Base-by-base conservation (phyloP, 2,888 invertebrate species). In the Smittia sp. region DNA sequence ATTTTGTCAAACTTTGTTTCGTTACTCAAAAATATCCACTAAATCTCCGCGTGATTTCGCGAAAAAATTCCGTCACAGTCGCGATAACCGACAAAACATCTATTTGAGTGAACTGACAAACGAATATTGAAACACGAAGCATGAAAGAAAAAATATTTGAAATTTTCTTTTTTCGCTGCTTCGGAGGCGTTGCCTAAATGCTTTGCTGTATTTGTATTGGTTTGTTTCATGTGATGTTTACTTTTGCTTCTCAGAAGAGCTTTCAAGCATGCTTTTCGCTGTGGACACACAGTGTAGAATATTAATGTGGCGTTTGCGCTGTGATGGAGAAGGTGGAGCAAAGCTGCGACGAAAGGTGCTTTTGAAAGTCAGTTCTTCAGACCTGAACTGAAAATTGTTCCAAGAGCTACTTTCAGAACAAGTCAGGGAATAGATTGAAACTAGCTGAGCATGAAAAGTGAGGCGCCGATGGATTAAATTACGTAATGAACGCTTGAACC, bases 101-200 rank as follows among this genome's bases (percentile, higher is more conserved):
- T 69, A 52, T 15, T 32, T 54, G 69, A 52, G 52, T 69, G 41
- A 52, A 69, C 69, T 69, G 69, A 54, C 52, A 69, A 54, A 69
- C 69, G 54, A 54, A 54, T 69, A 69, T 41, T 69, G 41, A 69
- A 52, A 54, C 32, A 32, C 25, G 54, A 67, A 67, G 25, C 67
- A 24, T 41, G 67, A 22, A 46, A 13, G 24, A 52, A 54, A 67
- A 39, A 18, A 69, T 25, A n/a, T 20, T 52, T 54, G 69, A 52
- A 52, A 52, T 69, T 69, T 68, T 39, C 18, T 66, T 66, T 66
- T 27, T 65, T 65, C 65, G 39, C 66, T 66, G 38, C 39, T 66
- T 67, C 13, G 69, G 69, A 69, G 69, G 69, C 69, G 69, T 69
- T 67, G 69, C 54, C 68, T 15, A 25, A 68, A 68, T 54, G 54